Base-by-base conservation (phyloP, 1,140 invertebrate genomes). In the Mercenaria mercenaria region DNA sequence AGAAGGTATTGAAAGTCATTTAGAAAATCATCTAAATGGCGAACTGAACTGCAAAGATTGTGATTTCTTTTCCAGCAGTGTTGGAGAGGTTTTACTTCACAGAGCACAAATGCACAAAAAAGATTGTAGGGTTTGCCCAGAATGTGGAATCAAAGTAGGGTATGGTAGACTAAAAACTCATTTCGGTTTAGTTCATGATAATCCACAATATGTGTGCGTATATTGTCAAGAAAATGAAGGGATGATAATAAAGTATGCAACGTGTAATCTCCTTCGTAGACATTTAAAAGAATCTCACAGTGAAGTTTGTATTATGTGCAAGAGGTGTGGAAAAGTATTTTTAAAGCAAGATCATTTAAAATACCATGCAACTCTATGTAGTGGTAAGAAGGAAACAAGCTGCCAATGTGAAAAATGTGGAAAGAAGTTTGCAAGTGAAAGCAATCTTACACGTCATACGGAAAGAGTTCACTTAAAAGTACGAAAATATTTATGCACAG, bases 1-100 rank as follows among this genome's bases (percentile, higher is more conserved):
- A 81, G 50, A 59, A n/a, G 43, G 39, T 59, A 56, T 81, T 15
- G 50, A 81, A 61, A 64, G 32, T 1, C 80, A 82, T 43, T 34
- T 82, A 32, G 80, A 77, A 77, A 77, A 77, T 50, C 74, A 77
- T 47, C 8, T 77, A 4, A 77, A 77, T 77, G 43, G 43, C 10
- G 34, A 43, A 47, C 74, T 77, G 20, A 29, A 41, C 34, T 77
- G 74, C n/a, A 77, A 2, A 2, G 41, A 77, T 34, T 77, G 74
- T 77, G 74, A 50, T 47, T 77, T 77, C 34, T 15, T 26, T 34
- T 23, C 37, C 41, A 15, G 37, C 10, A 37, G 13, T 72, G 32
- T 37, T 37, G 67, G 15, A 6, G 67, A 72, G 32, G 13, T 72
- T 20, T 6, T 37, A 18, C 4, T 23, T 4, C 67, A 72, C 23